Percentiles rank a stretch among this genome's conserved stretches.
phyloP scores from a whole-genome alignment of 2,888 invertebrate species.

The Tipula lateralis region DNA sequence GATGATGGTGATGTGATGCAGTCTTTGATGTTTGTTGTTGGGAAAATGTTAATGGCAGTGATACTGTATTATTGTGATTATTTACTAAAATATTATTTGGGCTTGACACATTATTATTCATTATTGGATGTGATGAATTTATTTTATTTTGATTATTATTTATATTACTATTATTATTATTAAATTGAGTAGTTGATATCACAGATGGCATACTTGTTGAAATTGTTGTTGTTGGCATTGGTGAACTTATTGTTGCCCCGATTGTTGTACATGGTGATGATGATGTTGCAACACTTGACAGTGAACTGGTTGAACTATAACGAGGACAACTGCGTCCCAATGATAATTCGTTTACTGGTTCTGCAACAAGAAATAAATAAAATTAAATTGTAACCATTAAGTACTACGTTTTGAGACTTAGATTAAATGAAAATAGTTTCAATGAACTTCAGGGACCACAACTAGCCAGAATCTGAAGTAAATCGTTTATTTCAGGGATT shows the following conservation, averaged over 20 bases:
- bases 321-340: conserved; percentile 38
- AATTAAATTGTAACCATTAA: background rate
- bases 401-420: background rate
- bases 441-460: too few relatives aligned
- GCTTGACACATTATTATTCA: background rate
- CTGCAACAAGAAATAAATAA: conserved; percentile 25
- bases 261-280: conserved; percentile 46
- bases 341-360: conserved; percentile 29
- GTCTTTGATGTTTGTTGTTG: conserved; percentile 31
- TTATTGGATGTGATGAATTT: conserved; percentile 2
- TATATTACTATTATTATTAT: conserved; percentile 28
- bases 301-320: conserved; percentile 52
- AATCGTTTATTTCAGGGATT: too few relatives aligned
- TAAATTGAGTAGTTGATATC: conserved; percentile 44
- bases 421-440: background rate
- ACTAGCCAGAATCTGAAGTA: too few relatives aligned
- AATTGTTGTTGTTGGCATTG: conserved; percentile 45
- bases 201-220: conserved; percentile 47
- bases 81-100: conserved; percentile 15
- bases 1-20: conserved; percentile 33
- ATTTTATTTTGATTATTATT: conserved; percentile 20
- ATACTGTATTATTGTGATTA: conserved; percentile 37
- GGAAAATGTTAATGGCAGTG: conserved; percentile 41
- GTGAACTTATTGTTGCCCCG: conserved; percentile 36
- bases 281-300: conserved; percentile 51